phyloP scores from a whole-genome alignment of 2,797 vertebrate genomes.

The Moxostoma hubbsi region DNA sequence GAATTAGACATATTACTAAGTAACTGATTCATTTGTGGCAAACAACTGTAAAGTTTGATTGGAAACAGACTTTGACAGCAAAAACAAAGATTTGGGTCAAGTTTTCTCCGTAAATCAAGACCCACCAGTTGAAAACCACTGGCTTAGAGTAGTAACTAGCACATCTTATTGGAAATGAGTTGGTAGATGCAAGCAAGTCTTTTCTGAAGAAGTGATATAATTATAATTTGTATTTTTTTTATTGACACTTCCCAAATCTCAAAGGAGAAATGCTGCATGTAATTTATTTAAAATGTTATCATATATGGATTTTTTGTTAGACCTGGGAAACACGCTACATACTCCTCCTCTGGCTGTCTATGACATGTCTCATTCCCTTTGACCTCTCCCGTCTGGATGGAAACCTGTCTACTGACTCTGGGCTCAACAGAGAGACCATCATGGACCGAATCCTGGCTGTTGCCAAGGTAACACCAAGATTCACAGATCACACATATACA shows the following conservation, averaged over 20 bases:
- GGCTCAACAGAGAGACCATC: conserved; percentile 71
- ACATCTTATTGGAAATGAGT: too few species aligned
- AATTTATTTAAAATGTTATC: neutral
- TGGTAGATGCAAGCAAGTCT: too few species aligned
- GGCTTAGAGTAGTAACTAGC: too few species aligned
- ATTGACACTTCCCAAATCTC: neutral
- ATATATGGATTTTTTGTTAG: conserved; percentile 69
- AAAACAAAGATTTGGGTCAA: too few species aligned
- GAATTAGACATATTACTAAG: too few species aligned
- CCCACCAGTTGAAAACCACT: too few species aligned
- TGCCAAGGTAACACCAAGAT: conserved; percentile 81
- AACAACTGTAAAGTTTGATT: too few species aligned
- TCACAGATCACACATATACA: neutral
- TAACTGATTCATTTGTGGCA: too few species aligned
- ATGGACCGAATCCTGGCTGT: conserved; percentile 90
- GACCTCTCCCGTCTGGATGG: conserved; percentile 93
- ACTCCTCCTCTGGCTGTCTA: conserved; percentile 92
- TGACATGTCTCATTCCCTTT: conserved; percentile 96
- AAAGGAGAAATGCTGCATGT: neutral
- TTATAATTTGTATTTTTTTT: neutral
- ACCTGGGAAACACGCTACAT: conserved; percentile 97
- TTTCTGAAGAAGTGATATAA: too few species aligned
- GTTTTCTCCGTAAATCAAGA: too few species aligned
- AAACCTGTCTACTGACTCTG: conserved; percentile 67
- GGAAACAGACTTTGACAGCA: too few species aligned